Conservation (phyloP, 1,140 invertebrate species). For the Drosophila cardini region DNA sequence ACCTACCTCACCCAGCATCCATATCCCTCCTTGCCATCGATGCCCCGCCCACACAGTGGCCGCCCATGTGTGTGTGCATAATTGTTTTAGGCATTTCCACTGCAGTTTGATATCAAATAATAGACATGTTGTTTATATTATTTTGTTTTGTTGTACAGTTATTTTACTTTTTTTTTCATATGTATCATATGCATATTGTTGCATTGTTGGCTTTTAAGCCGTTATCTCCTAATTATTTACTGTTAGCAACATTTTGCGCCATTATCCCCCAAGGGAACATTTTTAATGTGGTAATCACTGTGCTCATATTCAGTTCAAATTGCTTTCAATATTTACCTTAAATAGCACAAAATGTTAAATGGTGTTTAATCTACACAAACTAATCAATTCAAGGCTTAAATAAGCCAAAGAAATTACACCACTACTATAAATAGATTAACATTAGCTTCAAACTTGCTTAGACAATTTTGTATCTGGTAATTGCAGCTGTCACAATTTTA, state of each 20-base stretch:
- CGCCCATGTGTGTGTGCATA: neutral
- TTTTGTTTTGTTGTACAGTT: constrained; percentile 9
- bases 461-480: no score
- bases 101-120: constrained; percentile 70
- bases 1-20: neutral
- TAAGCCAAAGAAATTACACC: no score
- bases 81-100: constrained; percentile 51
- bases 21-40: neutral
- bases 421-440: no score
- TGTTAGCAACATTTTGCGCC: constrained; percentile 51
- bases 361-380: no score
- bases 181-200: constrained; percentile 22
- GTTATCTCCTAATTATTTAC: constrained; percentile 79
- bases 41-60: constrained; percentile 2
- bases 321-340: no score
- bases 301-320: neutral
- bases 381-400: no score
- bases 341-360: no score
- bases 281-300: neutral
- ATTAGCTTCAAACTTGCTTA: no score
- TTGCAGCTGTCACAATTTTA: no score
- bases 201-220: constrained; percentile 50
- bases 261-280: constrained; percentile 6
- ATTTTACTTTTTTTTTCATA: constrained; percentile 11
- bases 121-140: constrained; percentile 59